Evolutionary conservation across 2,888 invertebrate species (phyloP).

Genomic region (Heterodera filipjevi): DNA sequence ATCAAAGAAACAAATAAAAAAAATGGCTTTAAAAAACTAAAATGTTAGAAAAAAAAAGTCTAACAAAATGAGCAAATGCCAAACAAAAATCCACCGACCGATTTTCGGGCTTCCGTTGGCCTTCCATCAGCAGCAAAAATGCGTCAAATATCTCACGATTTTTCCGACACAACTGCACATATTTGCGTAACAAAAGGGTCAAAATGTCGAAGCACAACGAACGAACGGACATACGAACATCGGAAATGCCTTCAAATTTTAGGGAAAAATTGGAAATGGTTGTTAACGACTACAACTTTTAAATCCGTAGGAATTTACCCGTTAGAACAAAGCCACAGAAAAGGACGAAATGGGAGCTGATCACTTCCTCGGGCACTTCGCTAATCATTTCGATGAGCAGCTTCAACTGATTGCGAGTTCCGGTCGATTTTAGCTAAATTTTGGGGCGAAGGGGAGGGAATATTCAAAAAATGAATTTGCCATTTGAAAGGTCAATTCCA

Average conservation of each 20-base stretch:
- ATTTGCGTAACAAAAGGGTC: slow-evolving; percentile 29
- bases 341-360: slow-evolving; percentile 54
- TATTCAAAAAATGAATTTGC: no score
- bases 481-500: no score
- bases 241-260: slow-evolving; percentile 28
- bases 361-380: slow-evolving; percentile 45
- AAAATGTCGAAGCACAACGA: slow-evolving; percentile 35
- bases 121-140: slow-evolving; percentile 34
- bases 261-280: not conserved
- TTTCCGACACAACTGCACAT: slow-evolving; percentile 30
- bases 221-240: slow-evolving; percentile 32
- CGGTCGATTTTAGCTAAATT: slow-evolving; percentile 37
- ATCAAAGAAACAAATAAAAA: not conserved
- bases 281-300: not conserved
- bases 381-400: slow-evolving; percentile 44
- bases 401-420: slow-evolving; percentile 37
- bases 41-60: no score
- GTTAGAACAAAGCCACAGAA: slow-evolving; percentile 50
- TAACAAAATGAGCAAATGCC: no score
- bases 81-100: not conserved
- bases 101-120: slow-evolving; percentile 35
- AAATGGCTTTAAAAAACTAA: no score
- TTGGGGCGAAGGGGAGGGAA: not conserved
- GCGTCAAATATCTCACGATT: slow-evolving; percentile 36
- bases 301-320: not conserved